Conservation (phyloP, 2,113 vertebrate genomes). For the Dasyurus viverrinus region DNA sequence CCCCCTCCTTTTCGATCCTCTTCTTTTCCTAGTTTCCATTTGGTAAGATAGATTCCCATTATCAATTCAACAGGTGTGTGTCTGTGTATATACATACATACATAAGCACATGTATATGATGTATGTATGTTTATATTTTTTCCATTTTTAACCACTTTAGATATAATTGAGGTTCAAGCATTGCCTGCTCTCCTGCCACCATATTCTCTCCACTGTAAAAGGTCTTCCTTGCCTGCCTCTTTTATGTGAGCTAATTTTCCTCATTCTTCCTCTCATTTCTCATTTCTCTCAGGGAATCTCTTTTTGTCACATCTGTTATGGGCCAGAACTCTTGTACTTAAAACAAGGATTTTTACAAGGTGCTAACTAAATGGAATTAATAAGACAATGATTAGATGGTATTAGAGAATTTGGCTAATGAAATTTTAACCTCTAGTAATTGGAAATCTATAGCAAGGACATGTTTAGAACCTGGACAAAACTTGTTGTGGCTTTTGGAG, state of each 20-base stretch:
- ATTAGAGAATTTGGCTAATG: too few species aligned
- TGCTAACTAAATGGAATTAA: too few species aligned
- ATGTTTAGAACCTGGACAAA: too few species aligned
- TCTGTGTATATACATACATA: not conserved
- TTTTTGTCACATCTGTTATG: not conserved
- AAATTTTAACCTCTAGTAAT: too few species aligned
- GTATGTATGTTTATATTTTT: not conserved
- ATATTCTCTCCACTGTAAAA: not conserved
- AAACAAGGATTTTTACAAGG: too few species aligned
- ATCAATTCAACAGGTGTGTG: not conserved
- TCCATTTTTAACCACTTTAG: not conserved
- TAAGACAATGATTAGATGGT: too few species aligned
- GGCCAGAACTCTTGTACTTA: too few species aligned
- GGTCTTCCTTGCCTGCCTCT: not conserved
- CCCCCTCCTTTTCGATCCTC: not conserved
- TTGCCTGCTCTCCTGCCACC: too few species aligned
- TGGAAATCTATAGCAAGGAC: too few species aligned
- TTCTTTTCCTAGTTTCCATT: not conserved
- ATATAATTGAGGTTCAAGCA: not conserved
- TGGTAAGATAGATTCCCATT: not conserved
- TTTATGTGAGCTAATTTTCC: not conserved
- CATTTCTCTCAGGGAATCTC: not conserved
- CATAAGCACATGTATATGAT: not conserved
- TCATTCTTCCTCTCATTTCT: not conserved
- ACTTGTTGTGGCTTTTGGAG: too few species aligned